Evolutionary conservation across 2,113 vertebrate species (phyloP), one percentile per base, ranked within the genome.

Genomic region (Menidia beryllina): DNA sequence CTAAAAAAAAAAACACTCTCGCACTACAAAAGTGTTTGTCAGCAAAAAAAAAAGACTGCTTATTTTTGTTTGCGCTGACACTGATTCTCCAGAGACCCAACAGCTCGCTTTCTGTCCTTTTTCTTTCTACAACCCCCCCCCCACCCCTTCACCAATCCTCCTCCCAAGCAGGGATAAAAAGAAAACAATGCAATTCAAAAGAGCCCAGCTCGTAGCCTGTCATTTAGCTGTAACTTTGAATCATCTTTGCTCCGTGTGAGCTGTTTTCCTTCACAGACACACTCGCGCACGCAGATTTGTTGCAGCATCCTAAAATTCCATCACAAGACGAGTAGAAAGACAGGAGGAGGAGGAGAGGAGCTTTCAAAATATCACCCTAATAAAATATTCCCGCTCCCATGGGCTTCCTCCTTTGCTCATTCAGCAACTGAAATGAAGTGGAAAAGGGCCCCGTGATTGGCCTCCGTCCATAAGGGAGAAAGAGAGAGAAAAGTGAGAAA

Each of bases 381-480:
- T 91, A 86, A 91, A 91, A 91, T 91, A 89, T 89, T 89, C 88
- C 81, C 41, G 84, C 71, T 91, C 86, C 86, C 86, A 67, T 86
- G 89, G 90, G 89, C 87, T 45, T 79, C 58, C 77, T 84, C 81
- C 83, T 88, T 78, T 84, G 89, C 87, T 85, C 83, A 66, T 87
- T 90, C 89, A 85, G 89, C 85, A 88, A 67, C 83, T 70, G 77
- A 74, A 77, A 72, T 60, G 71, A 79, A 77, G 81, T 74, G 79
- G 83, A 83, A 86, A 86, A 83, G 61, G n/a, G 81, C 74, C 30
- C 84, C 43, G 79, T 84, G 84, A 85, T 88, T 85, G 81, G 87
- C 78, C 84, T 63, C 54, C 14, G 57, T 80, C 79, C 83, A 84
- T 79, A 67, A 63, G 58, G 4, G 63, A 60, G 63, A 65, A 53